Percentiles rank a stretch among this genome's conserved stretches.
Conservation (phyloP, 2,113 vertebrate species). For the Geococcyx californianus region DNA sequence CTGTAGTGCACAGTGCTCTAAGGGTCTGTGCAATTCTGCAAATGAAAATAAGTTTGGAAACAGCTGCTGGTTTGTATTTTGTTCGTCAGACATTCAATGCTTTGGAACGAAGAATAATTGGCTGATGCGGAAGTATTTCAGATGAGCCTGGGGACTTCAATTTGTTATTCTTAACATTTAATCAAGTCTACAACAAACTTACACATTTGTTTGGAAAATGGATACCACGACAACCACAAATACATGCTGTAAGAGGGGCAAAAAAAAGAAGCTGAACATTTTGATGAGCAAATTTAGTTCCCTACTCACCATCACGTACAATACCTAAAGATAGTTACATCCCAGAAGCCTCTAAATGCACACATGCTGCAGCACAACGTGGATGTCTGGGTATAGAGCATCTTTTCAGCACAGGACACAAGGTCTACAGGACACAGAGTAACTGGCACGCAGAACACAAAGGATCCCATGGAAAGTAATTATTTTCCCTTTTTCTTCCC, state of each 20-base stretch:
- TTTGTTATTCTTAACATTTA: not conserved
- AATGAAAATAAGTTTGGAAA: not conserved
- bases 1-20: not conserved
- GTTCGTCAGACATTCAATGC: not conserved
- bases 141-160: not conserved
- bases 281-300: not conserved
- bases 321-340: not conserved
- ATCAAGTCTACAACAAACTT: not conserved
- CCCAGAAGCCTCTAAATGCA: not conserved
- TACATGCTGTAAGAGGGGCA: not conserved
- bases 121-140: not conserved
- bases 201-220: not conserved
- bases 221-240: not conserved
- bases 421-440: not conserved
- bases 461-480: not conserved
- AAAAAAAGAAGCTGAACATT: not conserved
- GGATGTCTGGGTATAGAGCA: not conserved
- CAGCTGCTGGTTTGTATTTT: not conserved
- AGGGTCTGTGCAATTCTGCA: not conserved
- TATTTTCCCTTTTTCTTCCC: not conserved
- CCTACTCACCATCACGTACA: not conserved
- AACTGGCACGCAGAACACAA: not conserved
- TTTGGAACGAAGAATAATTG: not conserved
- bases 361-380: not conserved
- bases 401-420: not conserved